These are phyloP conservation scores for Paramisgurnus dabryanus DNA, from an alignment of 2,113 vertebrate genomes.

Conservation along the genomic window DNA sequence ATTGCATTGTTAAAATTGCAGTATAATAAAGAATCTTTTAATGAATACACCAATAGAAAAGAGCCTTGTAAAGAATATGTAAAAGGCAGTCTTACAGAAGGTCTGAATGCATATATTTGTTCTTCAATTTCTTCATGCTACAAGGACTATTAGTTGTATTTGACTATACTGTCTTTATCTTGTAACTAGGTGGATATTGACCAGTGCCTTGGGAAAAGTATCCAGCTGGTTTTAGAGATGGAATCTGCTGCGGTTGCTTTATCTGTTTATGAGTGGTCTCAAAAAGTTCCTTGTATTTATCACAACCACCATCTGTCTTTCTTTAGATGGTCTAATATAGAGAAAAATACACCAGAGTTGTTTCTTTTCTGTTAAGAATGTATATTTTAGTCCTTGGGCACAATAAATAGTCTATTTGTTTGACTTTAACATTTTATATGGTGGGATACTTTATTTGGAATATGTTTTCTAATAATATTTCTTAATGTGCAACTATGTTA, in stretches of 20 bases:
- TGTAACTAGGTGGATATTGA: constrained; percentile 11
- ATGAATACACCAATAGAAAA: too few species aligned
- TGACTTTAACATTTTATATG: too few species aligned
- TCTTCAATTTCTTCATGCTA: too few species aligned
- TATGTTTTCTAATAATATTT: too few species aligned
- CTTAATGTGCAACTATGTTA: too few species aligned
- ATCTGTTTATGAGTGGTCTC: constrained; percentile 40
- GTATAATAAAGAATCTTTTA: too few species aligned
- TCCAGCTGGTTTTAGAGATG: constrained; percentile 38
- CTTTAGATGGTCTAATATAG: constrained; percentile 2
- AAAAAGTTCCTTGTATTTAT: constrained; percentile 28
- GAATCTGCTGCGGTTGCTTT: constrained; percentile 16
- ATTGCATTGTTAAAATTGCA: not conserved
- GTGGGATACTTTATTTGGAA: too few species aligned
- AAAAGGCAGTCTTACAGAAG: too few species aligned
- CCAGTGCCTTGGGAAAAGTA: not conserved
- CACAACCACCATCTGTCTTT: constrained; percentile 10
- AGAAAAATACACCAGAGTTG: not conserved
- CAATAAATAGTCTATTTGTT: not conserved
- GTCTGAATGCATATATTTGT: too few species aligned
- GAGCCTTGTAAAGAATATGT: too few species aligned
- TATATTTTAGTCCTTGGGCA: not conserved
- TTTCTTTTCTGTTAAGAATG: too few species aligned
- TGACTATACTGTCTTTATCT: not conserved
- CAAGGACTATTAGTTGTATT: not conserved